A percentile compares a stretch with the other conserved stretches of the same genome.
phyloP scores from a whole-genome alignment of 2,113 vertebrate species.

The Poicephalus meyeri region DNA sequence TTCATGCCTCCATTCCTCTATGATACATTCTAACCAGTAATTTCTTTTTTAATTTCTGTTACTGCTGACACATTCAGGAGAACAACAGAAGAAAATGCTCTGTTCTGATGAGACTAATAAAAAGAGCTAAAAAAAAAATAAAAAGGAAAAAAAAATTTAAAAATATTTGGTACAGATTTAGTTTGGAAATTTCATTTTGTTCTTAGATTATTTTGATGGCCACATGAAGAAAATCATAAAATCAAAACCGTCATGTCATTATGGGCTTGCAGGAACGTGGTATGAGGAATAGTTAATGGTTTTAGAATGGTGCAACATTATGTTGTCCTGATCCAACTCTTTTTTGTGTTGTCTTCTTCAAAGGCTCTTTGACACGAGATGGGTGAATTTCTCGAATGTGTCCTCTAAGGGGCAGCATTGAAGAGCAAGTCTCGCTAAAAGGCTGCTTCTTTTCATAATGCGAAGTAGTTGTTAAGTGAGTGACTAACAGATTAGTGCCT shows the following conservation, averaged over 20 bases:
- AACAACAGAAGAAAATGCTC: background rate
- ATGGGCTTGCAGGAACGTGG: background rate
- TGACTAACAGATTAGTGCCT: background rate
- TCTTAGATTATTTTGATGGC: background rate
- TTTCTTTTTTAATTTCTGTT: background rate
- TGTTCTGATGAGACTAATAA: background rate
- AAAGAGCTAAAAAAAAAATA: background rate
- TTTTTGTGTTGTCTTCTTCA: background rate
- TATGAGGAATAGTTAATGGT: background rate
- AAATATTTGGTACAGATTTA: background rate
- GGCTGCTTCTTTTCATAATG: background rate
- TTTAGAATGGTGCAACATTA: background rate
- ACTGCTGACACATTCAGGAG: background rate
- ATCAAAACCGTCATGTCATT: background rate
- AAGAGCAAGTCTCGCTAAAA: background rate
- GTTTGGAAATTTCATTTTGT: background rate
- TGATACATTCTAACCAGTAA: background rate
- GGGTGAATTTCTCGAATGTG: background rate
- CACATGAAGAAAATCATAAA: background rate
- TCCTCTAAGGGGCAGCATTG: constrained; percentile 62
- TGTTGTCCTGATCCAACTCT: background rate
- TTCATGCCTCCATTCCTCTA: background rate
- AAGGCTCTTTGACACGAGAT: background rate
- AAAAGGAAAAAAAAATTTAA: background rate
- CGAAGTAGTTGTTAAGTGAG: background rate